phyloP scores from a whole-genome alignment of 2,113 vertebrate species.

The Notarius quadriscutis region DNA sequence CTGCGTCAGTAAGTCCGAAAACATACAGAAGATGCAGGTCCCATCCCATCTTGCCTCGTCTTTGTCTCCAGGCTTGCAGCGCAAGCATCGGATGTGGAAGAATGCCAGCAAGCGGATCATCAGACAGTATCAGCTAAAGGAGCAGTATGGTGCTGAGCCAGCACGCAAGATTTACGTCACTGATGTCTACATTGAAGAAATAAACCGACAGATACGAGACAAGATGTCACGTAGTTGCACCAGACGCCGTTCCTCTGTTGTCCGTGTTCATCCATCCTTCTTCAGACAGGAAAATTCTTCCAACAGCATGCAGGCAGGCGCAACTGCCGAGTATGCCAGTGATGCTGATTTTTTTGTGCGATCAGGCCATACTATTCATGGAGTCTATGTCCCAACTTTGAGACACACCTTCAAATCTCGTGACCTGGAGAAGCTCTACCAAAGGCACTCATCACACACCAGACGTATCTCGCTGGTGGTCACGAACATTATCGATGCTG shows the following conservation, averaged over 20 bases:
- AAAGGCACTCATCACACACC: slow-evolving; percentile 72
- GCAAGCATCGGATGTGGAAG: slow-evolving; percentile 74
- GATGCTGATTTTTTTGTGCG: slow-evolving; percentile 72
- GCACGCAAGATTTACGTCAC: slow-evolving; percentile 70
- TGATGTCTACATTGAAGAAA: slow-evolving; percentile 71
- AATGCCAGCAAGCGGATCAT: slow-evolving; percentile 74
- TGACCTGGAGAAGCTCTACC: slow-evolving; percentile 75
- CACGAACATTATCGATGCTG: slow-evolving; percentile 70
- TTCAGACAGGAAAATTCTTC: slow-evolving; percentile 46
- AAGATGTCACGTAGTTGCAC: slow-evolving; percentile 65
- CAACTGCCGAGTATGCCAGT: slow-evolving; percentile 53
- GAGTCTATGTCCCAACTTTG: slow-evolving; percentile 69
- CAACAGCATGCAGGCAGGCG: slow-evolving; percentile 32
- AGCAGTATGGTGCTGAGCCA: slow-evolving; percentile 69
- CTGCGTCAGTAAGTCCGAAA: slow-evolving; percentile 58
- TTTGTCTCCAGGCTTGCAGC: slow-evolving; percentile 64
- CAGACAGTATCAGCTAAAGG: slow-evolving; percentile 64
- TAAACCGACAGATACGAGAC: slow-evolving; percentile 73
- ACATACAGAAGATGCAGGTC: slow-evolving; percentile 57
- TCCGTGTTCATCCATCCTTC: slow-evolving; percentile 60
- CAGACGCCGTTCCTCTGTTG: slow-evolving; percentile 63
- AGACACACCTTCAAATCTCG: slow-evolving; percentile 74
- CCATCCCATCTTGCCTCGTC: slow-evolving; percentile 45
- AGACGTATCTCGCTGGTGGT: slow-evolving; percentile 70
- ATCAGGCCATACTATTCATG: slow-evolving; percentile 63